Conservation (phyloP, 1,140 invertebrate species). For the Orius insidiosus region DNA sequence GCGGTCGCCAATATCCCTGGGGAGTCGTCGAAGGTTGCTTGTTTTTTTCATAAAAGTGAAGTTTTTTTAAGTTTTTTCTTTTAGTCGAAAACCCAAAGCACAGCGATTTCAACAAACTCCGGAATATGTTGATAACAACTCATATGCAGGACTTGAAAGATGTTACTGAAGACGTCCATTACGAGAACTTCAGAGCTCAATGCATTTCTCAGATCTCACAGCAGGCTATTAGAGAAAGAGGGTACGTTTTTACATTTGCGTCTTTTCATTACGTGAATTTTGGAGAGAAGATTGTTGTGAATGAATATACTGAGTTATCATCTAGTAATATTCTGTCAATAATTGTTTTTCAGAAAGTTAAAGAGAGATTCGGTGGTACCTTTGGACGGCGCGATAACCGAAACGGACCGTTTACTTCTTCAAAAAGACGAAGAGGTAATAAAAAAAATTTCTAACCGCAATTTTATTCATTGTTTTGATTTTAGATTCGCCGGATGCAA, state of each 20-base stretch:
- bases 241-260: slow-evolving; percentile 20
- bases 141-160: slow-evolving; percentile 94
- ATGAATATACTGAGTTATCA: neutral
- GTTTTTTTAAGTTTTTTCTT: slow-evolving; percentile 11
- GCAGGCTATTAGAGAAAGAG: slow-evolving; percentile 60
- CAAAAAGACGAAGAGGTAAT: slow-evolving; percentile 86
- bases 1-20: slow-evolving; percentile 93
- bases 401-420: slow-evolving; percentile 67
- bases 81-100: slow-evolving; percentile 91
- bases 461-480: slow-evolving; percentile 19
- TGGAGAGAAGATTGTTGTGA: too few species aligned
- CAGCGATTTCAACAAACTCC: slow-evolving; percentile 90
- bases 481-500: slow-evolving; percentile 82
- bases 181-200: slow-evolving; percentile 87
- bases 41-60: neutral
- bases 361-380: slow-evolving; percentile 59
- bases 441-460: neutral
- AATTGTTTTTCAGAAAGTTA: slow-evolving; percentile 45
- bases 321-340: slow-evolving; percentile 7
- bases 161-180: slow-evolving; percentile 86
- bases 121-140: slow-evolving; percentile 91
- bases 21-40: slow-evolving; percentile 78
- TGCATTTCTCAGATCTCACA: slow-evolving; percentile 79
- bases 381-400: slow-evolving; percentile 56
- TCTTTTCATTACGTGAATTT: too few species aligned